Evolutionary conservation across 2,113 vertebrate species (phyloP), one percentile per base, ranked within the genome.

Genomic region (Rana temporaria): DNA sequence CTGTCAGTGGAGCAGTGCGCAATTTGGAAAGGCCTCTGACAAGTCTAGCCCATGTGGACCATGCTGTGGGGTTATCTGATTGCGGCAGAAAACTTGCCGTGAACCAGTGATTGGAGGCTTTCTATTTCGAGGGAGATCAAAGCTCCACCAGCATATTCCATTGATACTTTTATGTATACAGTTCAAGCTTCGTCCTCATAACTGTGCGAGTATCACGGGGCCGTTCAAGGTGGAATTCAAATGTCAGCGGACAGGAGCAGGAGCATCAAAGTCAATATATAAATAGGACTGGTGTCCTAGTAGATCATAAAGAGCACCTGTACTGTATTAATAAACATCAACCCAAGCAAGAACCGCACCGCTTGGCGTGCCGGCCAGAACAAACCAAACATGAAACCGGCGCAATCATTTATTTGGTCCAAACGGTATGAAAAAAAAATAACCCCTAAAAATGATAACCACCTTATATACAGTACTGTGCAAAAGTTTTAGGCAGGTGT

Each of bases 21-120:
- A 34, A 70, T 19, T 65, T 82, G 79, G 79, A 82, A 65, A 20
- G 60, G 56, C 60, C 70, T 82, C 79, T 82, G 79, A 82, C 19
- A 18, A 74, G 26, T 32, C 22, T 26, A 4, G 57, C n/a, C 60
- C 60, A n/a, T 74, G 70, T 57, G 60, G 60, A 14, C 70, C 19
- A 14, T 38, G 52, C 53, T 17, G 79, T 6, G 48, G 16, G 53
- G 60, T 82, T 73, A 74, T 73, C 52, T 82, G 79, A 82, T 73
- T 26, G 60, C 69, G 42, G 48, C 56, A 63, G 22, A 63, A 74
- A 71, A 57, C 26, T 34, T 9, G 62, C 70, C 26, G 24, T 66
- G 70, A 82, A 74, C 60, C 79, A n/a, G 60, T 32, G 48, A 73
- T 65, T 66, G 77, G 52, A 8, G 38, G 32, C 32, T 59, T 64